phyloP scores from a whole-genome alignment of 2,797 vertebrate species.

The Gobionotothen gibberifrons region DNA sequence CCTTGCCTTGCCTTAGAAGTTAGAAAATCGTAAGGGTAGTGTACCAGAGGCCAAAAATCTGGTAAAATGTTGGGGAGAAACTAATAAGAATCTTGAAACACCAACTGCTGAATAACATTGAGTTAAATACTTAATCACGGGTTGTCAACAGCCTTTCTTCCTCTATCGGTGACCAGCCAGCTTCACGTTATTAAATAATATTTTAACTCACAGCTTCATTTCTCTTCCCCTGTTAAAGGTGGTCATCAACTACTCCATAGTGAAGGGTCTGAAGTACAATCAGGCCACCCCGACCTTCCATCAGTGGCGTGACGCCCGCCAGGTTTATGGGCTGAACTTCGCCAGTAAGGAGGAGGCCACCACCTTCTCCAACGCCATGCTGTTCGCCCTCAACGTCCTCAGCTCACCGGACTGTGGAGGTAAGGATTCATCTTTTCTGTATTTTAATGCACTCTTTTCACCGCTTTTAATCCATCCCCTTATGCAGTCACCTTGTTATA shows the following conservation, averaged over 20 bases:
- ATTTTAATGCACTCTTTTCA: not conserved
- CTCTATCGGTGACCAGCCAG: not conserved
- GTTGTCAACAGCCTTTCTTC: not conserved
- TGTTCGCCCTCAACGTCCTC: conserved; percentile 96
- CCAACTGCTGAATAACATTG: not conserved
- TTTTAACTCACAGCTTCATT: conserved; percentile 1
- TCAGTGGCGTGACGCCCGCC: conserved; percentile 97
- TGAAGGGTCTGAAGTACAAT: conserved; percentile 98
- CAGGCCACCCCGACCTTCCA: conserved; percentile 98
- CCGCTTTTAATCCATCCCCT: not conserved
- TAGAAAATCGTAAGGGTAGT: not conserved
- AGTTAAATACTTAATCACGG: not conserved
- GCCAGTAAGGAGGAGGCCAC: conserved; percentile 98
- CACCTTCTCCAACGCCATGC: conserved; percentile 97
- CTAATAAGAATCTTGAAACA: not conserved
- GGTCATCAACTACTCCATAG: conserved; percentile 99
- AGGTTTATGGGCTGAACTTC: conserved; percentile 97
- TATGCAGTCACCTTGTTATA: not conserved
- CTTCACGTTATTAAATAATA: conserved; percentile 6
- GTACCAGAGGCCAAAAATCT: not conserved
- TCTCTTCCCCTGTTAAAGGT: conserved; percentile 82
- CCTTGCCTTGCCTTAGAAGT: not conserved
- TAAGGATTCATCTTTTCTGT: conserved; percentile 12
- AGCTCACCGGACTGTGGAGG: conserved; percentile 92
- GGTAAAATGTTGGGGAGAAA: not conserved